A percentile compares a stretch with the other conserved stretches of the same genome.
These are phyloP conservation scores for Cyprinodon variegatus DNA, from an alignment of 2,113 vertebrate species.

Conservation along the genomic window DNA sequence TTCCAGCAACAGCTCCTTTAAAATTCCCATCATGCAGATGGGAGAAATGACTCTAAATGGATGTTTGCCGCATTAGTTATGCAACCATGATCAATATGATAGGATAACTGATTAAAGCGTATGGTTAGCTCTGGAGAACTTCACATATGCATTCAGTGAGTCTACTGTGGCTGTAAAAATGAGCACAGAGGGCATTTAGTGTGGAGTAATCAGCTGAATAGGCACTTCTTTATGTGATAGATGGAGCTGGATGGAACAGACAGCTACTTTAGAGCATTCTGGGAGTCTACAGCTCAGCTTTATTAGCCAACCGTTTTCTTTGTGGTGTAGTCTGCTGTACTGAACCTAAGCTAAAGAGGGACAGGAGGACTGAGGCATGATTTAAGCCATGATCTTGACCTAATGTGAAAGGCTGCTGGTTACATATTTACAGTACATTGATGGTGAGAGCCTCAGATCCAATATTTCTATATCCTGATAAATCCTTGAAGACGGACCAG, in stretches of 20 bases:
- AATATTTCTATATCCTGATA: no score
- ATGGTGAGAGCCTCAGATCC: no score
- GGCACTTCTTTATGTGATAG: not conserved
- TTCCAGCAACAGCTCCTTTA: not conserved
- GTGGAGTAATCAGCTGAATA: not conserved
- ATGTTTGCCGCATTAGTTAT: not conserved
- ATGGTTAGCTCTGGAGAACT: not conserved
- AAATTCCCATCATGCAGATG: not conserved
- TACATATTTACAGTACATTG: no score
- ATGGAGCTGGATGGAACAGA: not conserved
- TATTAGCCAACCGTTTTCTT: not conserved
- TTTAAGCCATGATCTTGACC: not conserved
- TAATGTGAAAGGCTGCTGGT: not conserved
- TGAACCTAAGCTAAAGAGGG: not conserved
- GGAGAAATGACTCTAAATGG: not conserved
- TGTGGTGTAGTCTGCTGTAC: not conserved
- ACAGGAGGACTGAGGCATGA: not conserved
- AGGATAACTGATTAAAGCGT: not conserved
- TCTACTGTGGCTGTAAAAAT: not conserved
- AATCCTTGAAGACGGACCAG: no score
- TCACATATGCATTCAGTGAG: not conserved
- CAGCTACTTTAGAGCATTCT: not conserved
- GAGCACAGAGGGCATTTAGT: constrained; percentile 1
- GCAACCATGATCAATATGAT: not conserved
- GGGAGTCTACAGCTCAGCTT: not conserved